Evolutionary conservation across 2,797 vertebrate species (phyloP).

Genomic region (Galaxias olidus): DNA sequence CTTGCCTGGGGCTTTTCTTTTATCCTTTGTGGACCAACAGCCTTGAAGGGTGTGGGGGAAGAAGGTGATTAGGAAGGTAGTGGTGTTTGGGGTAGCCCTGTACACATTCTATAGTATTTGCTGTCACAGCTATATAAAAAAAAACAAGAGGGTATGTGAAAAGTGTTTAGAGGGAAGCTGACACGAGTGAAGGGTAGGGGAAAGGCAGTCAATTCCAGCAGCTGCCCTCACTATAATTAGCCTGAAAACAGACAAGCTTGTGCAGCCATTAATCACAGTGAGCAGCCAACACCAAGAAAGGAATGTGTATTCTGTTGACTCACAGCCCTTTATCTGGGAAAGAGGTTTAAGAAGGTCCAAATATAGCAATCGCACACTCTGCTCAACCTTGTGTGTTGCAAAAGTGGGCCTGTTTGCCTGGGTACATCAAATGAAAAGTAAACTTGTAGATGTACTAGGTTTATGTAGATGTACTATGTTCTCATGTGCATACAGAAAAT

Average conservation of each 20-base stretch:
- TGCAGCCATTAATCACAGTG: slow-evolving; percentile 47
- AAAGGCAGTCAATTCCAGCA: slow-evolving; percentile 52
- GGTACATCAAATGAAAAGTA: slow-evolving; percentile 65
- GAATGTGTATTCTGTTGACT: slow-evolving; percentile 60
- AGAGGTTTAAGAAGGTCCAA: slow-evolving; percentile 62
- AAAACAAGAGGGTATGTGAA: slow-evolving; percentile 29
- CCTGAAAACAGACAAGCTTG: slow-evolving; percentile 48
- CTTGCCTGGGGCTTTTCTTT: slow-evolving; percentile 29
- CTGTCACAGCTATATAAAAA: slow-evolving; percentile 27
- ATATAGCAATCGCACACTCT: slow-evolving; percentile 62
- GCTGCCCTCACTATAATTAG: slow-evolving; percentile 81
- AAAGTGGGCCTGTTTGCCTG: slow-evolving; percentile 58
- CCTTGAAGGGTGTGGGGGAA: neutral
- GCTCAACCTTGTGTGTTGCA: slow-evolving; percentile 47
- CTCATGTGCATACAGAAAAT: slow-evolving; percentile 44
- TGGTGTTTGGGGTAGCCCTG: slow-evolving; percentile 11
- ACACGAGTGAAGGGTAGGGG: neutral
- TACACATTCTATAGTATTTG: slow-evolving; percentile 44
- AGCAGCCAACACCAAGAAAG: slow-evolving; percentile 72
- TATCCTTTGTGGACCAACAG: slow-evolving; percentile 13
- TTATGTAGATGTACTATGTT: slow-evolving; percentile 58
- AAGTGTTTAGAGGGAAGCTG: slow-evolving; percentile 28
- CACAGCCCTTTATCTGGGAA: slow-evolving; percentile 60
- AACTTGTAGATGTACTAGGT: too few species aligned
- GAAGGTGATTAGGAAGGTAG: neutral